These are phyloP conservation scores for Zootoca vivipara DNA, from an alignment of 2,113 vertebrate species.

Conservation along the genomic window DNA sequence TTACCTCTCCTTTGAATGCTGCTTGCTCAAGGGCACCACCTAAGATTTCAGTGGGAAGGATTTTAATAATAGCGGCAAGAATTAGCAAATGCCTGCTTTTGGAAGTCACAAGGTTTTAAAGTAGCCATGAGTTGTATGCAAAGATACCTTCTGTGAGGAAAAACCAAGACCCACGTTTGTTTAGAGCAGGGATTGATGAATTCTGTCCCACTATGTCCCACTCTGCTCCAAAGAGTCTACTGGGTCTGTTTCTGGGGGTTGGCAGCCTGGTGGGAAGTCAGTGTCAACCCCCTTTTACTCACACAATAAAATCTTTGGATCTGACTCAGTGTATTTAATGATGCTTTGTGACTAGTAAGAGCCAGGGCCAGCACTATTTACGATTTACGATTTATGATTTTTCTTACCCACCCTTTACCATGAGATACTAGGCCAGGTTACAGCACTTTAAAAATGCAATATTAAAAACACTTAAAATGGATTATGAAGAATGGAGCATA, in stretches of 20 bases:
- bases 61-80: neutral
- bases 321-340: neutral
- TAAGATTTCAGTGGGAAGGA: neutral
- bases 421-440: too few species aligned
- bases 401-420: too few species aligned
- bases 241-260: neutral
- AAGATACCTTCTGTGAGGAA: neutral
- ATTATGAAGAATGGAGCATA: too few species aligned
- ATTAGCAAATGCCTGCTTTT: neutral
- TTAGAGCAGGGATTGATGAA: neutral
- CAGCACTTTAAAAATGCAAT: too few species aligned
- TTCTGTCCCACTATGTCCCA: neutral
- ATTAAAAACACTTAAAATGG: too few species aligned
- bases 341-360: neutral
- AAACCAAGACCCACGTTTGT: neutral
- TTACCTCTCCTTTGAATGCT: neutral
- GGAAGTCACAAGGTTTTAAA: neutral
- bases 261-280: neutral
- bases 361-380: neutral
- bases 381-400: neutral
- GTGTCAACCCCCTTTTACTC: neutral
- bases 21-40: neutral
- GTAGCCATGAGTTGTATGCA: neutral
- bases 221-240: neutral
- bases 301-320: neutral